These are phyloP conservation scores for Ips typographus DNA, from an alignment of 1,140 invertebrate species.

Conservation along the genomic window DNA sequence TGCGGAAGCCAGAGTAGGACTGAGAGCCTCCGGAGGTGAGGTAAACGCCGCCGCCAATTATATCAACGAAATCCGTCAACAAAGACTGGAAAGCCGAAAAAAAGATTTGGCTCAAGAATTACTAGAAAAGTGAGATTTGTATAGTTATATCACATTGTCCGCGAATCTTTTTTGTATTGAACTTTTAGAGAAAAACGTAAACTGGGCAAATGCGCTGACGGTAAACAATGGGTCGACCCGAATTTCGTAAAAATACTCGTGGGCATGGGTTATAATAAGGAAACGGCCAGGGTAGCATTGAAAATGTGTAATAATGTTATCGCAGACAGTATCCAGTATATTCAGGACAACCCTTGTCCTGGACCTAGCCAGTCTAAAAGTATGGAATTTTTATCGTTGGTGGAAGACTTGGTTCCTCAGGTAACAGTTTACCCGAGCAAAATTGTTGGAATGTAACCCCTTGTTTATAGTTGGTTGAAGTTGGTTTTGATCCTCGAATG, in stretches of 20 bases:
- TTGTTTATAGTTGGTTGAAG: constrained; percentile 52
- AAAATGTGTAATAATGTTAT: constrained; percentile 68
- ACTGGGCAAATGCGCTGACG: constrained; percentile 54
- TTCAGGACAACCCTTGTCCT: constrained; percentile 60
- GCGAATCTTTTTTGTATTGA: not conserved
- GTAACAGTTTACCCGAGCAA: constrained; percentile 32
- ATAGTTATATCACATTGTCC: not conserved
- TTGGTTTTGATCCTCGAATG: constrained; percentile 63
- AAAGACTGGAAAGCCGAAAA: constrained; percentile 56
- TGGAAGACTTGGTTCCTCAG: constrained; percentile 53
- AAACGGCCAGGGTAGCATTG: constrained; percentile 60
- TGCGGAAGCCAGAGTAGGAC: constrained; percentile 64
- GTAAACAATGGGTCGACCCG: constrained; percentile 58
- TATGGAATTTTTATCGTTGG: constrained; percentile 50
- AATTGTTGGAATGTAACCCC: not conserved
- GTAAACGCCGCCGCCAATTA: constrained; percentile 63
- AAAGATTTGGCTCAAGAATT: constrained; percentile 57
- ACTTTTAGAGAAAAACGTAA: constrained; percentile 51
- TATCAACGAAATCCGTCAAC: constrained; percentile 60
- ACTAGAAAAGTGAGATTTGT: constrained; percentile 50
- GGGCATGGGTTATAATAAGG: constrained; percentile 67
- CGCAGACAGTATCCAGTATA: constrained; percentile 63
- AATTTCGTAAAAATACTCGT: constrained; percentile 59
- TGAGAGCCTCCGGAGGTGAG: constrained; percentile 63
- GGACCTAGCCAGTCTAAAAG: constrained; percentile 44